Conservation (phyloP, 2,888 invertebrate species). For the Campopleginae sp. region DNA sequence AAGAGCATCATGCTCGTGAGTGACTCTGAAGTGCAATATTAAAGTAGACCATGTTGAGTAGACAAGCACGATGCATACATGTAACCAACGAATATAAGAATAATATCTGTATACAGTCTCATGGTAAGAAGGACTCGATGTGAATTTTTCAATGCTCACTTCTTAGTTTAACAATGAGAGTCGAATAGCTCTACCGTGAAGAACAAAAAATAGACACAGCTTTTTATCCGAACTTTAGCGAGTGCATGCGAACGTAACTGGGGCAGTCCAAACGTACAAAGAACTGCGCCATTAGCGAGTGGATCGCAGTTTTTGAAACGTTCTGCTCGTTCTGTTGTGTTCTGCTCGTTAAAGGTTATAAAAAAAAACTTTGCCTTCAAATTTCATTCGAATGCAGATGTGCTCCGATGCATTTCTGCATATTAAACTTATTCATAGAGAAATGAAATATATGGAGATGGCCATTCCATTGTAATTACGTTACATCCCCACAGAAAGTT, state of each 20-base stretch:
- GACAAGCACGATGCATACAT: conserved; percentile 19
- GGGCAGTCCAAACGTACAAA: background rate
- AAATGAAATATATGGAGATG: background rate
- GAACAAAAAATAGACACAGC: conserved; percentile 12
- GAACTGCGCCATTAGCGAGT: background rate
- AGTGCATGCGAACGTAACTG: conserved; percentile 18
- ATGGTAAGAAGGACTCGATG: conserved; percentile 14
- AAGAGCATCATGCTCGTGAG: conserved; percentile 60
- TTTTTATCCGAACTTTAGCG: conserved; percentile 18
- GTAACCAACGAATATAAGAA: background rate
- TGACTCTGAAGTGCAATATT: conserved; percentile 63
- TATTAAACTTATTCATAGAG: background rate
- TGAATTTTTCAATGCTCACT: conserved; percentile 16
- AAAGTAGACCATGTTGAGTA: conserved; percentile 45
- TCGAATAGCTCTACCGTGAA: conserved; percentile 8
- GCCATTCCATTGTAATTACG: background rate
- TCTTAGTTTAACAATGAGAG: conserved; percentile 30
- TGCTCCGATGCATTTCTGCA: background rate
- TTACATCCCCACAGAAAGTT: background rate
- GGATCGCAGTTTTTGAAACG: conserved; percentile 11
- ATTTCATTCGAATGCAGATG: background rate
- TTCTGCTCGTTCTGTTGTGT: conserved; percentile 17
- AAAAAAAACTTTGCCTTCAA: conserved; percentile 1
- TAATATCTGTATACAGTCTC: conserved; percentile 3
- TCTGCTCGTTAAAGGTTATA: background rate